Percentiles rank a stretch among this genome's conserved stretches.
Conservation (phyloP, 1,140 invertebrate genomes). For the Drosophila kepulauana region DNA sequence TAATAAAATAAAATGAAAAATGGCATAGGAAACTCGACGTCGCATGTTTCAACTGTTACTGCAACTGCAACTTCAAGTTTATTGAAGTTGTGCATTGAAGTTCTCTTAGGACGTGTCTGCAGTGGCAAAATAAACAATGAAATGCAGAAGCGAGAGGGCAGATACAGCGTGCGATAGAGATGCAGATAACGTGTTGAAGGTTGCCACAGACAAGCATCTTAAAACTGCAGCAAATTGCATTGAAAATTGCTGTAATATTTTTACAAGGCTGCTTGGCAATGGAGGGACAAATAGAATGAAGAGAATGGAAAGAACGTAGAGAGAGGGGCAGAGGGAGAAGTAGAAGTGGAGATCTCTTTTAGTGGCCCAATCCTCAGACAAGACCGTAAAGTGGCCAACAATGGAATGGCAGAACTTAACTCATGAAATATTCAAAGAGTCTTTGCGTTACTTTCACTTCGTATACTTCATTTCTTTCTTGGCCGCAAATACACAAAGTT, state of each 20-base stretch:
- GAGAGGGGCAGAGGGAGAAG: not conserved
- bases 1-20: constrained; percentile 16
- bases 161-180: constrained; percentile 7
- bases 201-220: constrained; percentile 19
- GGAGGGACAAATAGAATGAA: no score
- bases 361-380: not conserved
- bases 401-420: constrained; percentile 23
- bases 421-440: constrained; percentile 37
- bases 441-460: constrained; percentile 30
- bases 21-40: constrained; percentile 6
- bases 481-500: constrained; percentile 4
- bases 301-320: no score
- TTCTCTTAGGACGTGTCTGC: constrained; percentile 29
- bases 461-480: constrained; percentile 12
- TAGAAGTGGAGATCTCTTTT: constrained; percentile 2
- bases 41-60: constrained; percentile 4
- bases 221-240: constrained; percentile 44
- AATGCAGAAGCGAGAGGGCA: constrained; percentile 16
- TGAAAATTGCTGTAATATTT: constrained; percentile 42
- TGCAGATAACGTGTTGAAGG: constrained; percentile 4
- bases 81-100: constrained; percentile 19
- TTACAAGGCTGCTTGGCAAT: constrained; percentile 3
- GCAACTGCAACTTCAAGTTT: constrained; percentile 20
- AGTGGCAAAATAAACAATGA: constrained; percentile 43
- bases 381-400: constrained; percentile 5